Evolutionary conservation across 2,113 vertebrate species (phyloP).

Genomic region (Oreochromis spilurus): DNA sequence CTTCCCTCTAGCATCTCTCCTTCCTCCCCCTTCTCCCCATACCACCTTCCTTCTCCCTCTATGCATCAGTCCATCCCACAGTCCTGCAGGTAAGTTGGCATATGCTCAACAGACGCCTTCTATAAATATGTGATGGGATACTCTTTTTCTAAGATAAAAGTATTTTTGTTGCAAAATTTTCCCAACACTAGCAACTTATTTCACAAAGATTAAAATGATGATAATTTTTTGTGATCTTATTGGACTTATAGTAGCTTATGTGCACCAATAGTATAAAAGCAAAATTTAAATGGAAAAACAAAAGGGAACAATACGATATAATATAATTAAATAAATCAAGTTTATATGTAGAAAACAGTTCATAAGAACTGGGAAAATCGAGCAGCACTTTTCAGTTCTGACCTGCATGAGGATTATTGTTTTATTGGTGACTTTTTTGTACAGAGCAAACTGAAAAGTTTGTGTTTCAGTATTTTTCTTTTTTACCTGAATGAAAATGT

Average conservation of each 20-base stretch:
- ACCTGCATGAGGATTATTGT: background rate
- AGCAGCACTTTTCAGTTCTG: background rate
- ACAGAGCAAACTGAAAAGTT: background rate
- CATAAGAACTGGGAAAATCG: background rate
- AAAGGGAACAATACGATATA: rapidly evolving
- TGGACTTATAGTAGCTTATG: background rate
- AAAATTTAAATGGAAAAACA: background rate
- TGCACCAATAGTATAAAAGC: background rate
- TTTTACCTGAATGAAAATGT: background rate
- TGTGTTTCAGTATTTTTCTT: background rate
- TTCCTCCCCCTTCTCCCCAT: constrained; percentile 19
- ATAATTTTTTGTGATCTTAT: background rate
- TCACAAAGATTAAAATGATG: background rate
- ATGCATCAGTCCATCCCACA: constrained; percentile 42
- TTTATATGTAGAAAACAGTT: background rate
- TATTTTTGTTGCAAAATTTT: background rate
- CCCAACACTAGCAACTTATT: background rate
- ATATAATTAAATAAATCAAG: background rate
- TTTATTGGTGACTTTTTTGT: background rate
- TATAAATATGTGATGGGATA: constrained; percentile 34
- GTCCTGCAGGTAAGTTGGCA: constrained; percentile 53
- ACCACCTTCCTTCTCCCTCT: constrained; percentile 29
- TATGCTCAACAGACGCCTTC: constrained; percentile 25
- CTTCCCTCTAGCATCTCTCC: constrained; percentile 67
- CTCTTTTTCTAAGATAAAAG: constrained; percentile 14